These are phyloP conservation scores for Cuniculus paca DNA, from an alignment of 2,797 vertebrate genomes.

Conservation along the genomic window DNA sequence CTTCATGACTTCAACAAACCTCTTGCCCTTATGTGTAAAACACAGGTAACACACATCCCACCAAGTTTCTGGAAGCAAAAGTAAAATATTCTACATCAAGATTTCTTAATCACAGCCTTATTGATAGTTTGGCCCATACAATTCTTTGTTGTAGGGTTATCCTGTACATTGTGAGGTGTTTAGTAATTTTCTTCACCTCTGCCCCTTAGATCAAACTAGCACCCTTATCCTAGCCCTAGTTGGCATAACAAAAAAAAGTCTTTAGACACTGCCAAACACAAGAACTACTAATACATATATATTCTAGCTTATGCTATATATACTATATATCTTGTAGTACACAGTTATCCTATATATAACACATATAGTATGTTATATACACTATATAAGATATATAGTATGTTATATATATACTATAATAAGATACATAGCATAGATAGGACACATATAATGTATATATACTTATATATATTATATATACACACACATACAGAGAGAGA, in stretches of 20 bases:
- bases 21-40: slow-evolving; percentile 7
- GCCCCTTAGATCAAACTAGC: not conserved
- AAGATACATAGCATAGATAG: no score
- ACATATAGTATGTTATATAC: no score
- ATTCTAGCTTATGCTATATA: no score
- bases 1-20: slow-evolving; percentile 2
- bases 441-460: no score
- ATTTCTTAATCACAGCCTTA: slow-evolving; percentile 6
- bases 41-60: not conserved
- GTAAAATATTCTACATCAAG: not conserved
- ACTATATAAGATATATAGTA: no score
- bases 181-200: not conserved
- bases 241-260: slow-evolving; percentile 4
- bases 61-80: not conserved
- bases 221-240: not conserved
- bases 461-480: not conserved
- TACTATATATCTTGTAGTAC: no score
- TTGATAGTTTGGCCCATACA: not conserved
- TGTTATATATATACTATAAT: no score
- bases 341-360: no score
- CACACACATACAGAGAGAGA: not conserved
- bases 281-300: not conserved
- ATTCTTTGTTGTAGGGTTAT: not conserved
- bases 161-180: not conserved
- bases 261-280: not conserved